phyloP scores from a whole-genome alignment of 1,140 invertebrate species.

The Bombyx mandarina region DNA sequence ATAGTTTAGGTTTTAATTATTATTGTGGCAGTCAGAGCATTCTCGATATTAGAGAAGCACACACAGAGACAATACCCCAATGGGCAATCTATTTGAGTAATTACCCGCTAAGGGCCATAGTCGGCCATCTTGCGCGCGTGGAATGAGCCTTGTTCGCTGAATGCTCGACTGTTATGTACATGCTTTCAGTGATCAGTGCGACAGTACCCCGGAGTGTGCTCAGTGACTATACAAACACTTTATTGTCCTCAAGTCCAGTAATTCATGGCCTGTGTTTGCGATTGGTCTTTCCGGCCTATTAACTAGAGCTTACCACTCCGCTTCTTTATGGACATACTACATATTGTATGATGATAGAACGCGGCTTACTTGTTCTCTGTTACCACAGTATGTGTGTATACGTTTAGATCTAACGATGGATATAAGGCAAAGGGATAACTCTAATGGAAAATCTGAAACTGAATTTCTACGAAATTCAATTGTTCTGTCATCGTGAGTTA shows the following conservation, averaged over 20 bases:
- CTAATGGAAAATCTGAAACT: too few relatives aligned
- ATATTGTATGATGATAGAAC: too few relatives aligned
- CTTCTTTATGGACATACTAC: too few relatives aligned
- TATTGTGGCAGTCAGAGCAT: slow-evolving; percentile 24
- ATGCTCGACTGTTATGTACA: slow-evolving; percentile 50
- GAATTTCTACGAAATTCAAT: too few relatives aligned
- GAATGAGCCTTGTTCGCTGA: slow-evolving; percentile 62
- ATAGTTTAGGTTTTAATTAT: slow-evolving; percentile 14
- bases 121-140: slow-evolving; percentile 62
- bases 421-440: too few relatives aligned
- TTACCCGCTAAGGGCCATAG: slow-evolving; percentile 68
- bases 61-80: slow-evolving; percentile 63
- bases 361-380: too few relatives aligned
- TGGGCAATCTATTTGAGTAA: slow-evolving; percentile 70
- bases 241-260: slow-evolving; percentile 22
- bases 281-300: slow-evolving; percentile 1
- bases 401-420: too few relatives aligned
- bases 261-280: slow-evolving; percentile 13
- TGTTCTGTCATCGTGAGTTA: too few relatives aligned
- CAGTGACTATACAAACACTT: slow-evolving; percentile 34
- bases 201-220: slow-evolving; percentile 38
- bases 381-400: too few relatives aligned
- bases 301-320: background rate
- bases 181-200: slow-evolving; percentile 38
- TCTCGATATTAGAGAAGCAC: slow-evolving; percentile 39